These are phyloP conservation scores for Carollia perspicillata DNA, from an alignment of 2,113 vertebrate genomes.

Conservation along the genomic window DNA sequence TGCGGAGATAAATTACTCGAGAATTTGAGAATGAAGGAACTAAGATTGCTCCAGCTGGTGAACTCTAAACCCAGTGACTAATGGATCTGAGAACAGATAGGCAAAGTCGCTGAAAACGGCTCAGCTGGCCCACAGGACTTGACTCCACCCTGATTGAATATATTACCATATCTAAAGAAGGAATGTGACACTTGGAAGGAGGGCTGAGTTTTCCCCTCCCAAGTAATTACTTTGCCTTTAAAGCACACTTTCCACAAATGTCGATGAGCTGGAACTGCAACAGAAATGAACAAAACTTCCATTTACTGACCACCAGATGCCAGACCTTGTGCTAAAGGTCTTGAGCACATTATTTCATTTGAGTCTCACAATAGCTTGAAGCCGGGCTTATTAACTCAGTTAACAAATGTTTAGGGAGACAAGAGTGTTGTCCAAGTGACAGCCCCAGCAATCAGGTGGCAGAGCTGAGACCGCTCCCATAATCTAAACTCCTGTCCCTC, in stretches of 20 bases:
- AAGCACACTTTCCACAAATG: background rate
- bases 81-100: background rate
- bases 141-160: background rate
- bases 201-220: background rate
- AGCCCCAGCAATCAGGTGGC: background rate
- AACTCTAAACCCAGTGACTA: background rate
- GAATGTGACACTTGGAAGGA: background rate
- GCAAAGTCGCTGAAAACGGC: background rate
- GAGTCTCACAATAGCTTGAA: background rate
- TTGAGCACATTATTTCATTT: background rate
- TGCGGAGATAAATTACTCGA: background rate
- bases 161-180: background rate
- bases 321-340: background rate
- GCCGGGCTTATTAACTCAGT: background rate
- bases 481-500: background rate
- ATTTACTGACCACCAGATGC: background rate
- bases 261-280: background rate
- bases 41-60: background rate
- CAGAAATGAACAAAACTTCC: background rate
- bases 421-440: background rate
- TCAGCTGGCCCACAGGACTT: background rate
- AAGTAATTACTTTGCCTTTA: background rate
- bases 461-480: background rate
- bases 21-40: background rate
- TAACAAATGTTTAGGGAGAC: background rate